A percentile compares a stretch with the other conserved stretches of the same genome.
Conservation (phyloP, 2,797 vertebrate genomes). For the Anisognathus igniventris region DNA sequence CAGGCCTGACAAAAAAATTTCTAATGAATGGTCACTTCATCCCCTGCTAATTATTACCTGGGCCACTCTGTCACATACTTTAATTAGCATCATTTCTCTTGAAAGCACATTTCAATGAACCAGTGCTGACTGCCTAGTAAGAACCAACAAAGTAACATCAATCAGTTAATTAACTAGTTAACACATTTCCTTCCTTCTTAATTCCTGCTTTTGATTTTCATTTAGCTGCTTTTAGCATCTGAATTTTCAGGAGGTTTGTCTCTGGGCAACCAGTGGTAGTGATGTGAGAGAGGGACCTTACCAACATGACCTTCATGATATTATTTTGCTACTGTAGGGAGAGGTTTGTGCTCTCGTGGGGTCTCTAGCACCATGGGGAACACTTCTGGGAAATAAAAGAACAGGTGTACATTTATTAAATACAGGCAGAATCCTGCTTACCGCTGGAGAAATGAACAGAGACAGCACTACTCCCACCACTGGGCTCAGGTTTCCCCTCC, state of each 20-base stretch:
- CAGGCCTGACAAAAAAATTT: neutral
- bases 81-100: conserved; percentile 49
- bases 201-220: conserved; percentile 38
- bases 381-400: conserved; percentile 35
- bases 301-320: neutral
- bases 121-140: neutral
- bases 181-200: conserved; percentile 42
- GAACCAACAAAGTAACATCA: conserved; percentile 48
- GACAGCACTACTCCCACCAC: neutral
- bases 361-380: neutral
- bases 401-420: conserved; percentile 50
- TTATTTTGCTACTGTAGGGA: neutral
- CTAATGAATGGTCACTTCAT: neutral
- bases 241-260: neutral
- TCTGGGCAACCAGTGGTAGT: neutral
- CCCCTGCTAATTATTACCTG: conserved; percentile 50
- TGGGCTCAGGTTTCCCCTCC: neutral
- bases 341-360: neutral
- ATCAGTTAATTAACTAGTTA: conserved; percentile 53
- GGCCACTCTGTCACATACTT: neutral
- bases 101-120: conserved; percentile 32
- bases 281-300: neutral
- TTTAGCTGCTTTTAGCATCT: conserved; percentile 1
- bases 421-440: neutral
- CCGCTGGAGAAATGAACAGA: conserved; percentile 3